Evolutionary conservation across 2,797 vertebrate genomes (phyloP), one percentile per base, ranked within the genome.

Genomic region (Meda fulgida): DNA sequence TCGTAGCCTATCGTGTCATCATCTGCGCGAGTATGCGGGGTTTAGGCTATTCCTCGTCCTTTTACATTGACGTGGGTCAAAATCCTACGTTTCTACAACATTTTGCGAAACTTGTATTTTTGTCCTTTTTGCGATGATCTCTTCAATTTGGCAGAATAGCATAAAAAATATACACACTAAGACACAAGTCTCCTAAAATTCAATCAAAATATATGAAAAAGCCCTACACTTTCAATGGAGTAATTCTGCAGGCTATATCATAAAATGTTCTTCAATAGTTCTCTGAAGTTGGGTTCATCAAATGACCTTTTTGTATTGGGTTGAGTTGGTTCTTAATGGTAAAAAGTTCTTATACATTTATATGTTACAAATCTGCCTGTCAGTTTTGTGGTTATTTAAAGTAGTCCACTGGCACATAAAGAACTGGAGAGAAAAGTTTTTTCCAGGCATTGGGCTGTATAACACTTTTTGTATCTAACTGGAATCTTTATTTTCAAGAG

Each of bases 1-100:
- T 94, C 89, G 79, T 87, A n/a, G n/a, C n/a, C n/a, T n/a, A 89
- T 92, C 43, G 85, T 93, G 93, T 93, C 90, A 92, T 91, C 92
- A 91, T 89, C 89, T 91, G 89, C 90, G 92, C 89, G 89, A 87
- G 26, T 88, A 3, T 21, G 29, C 69, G 46, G 53, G n/a, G 21
- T 76, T 23, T 29, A 38, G 78, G 48, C 29, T 18, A 46, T 76
- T 67, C 38, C 53, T 69, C n/a, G 46, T 31, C n/a, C 43, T 51
- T 36, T 77, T 70, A 67, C 36, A 70, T 46, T 36, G 29, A 8
- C 29, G 21, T 29, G 58, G 77, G 60, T 66, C 60, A 66, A 46
- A 58, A 66, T 14, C 10, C 1, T 14, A 31, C 16, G 26, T 31
- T 51, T 31, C 43, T 21, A 51, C 13, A 51, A 63, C 36, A 29